These are phyloP conservation scores for Tachina fera DNA, from an alignment of 2,888 invertebrate genomes.

Conservation along the genomic window DNA sequence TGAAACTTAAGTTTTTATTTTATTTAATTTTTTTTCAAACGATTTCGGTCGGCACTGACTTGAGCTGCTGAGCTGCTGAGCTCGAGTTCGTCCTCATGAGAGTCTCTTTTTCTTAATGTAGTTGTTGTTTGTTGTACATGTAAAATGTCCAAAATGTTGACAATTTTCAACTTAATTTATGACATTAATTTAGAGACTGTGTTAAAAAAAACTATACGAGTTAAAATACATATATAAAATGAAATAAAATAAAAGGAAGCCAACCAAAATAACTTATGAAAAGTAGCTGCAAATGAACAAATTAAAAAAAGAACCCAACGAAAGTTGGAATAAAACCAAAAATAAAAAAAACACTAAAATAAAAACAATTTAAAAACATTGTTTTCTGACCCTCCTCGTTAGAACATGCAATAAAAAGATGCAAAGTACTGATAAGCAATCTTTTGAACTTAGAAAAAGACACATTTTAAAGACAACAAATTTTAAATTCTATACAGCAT, in stretches of 20 bases:
- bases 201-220: not conserved
- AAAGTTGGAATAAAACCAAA: not conserved
- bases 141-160: slow-evolving; percentile 73
- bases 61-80: slow-evolving; percentile 1
- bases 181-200: slow-evolving; percentile 78
- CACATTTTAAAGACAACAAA: slow-evolving; percentile 37
- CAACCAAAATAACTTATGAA: slow-evolving; percentile 43
- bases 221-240: not conserved
- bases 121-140: slow-evolving; percentile 70
- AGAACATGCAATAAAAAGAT: slow-evolving; percentile 72
- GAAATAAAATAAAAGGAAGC: slow-evolving; percentile 22
- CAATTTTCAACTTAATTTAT: slow-evolving; percentile 79
- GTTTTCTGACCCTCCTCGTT: slow-evolving; percentile 65
- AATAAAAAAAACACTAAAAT: not conserved
- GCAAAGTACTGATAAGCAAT: slow-evolving; percentile 67
- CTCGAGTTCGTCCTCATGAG: slow-evolving; percentile 26
- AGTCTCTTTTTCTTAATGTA: slow-evolving; percentile 53
- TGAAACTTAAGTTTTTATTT: not conserved
- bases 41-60: slow-evolving; percentile 7
- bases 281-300: slow-evolving; percentile 64
- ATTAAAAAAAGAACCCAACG: slow-evolving; percentile 26
- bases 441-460: slow-evolving; percentile 68
- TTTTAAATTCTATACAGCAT: slow-evolving; percentile 33
- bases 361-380: slow-evolving; percentile 39
- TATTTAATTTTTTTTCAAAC: not conserved